phyloP scores from a whole-genome alignment of 2,113 vertebrate genomes.

The Chionomys nivalis region DNA sequence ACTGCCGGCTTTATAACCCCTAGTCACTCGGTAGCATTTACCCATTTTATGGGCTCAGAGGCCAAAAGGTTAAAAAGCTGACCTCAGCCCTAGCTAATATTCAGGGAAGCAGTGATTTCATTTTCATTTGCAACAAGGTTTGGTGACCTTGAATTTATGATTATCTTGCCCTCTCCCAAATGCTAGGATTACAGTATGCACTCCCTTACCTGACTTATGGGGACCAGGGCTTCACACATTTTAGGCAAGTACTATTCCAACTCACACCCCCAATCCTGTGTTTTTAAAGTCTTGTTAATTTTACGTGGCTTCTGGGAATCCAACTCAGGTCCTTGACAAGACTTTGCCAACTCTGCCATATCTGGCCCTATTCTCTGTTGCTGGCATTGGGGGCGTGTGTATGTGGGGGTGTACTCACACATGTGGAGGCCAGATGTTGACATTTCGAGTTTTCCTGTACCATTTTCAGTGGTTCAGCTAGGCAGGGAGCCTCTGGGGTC shows the following conservation, averaged over 20 bases:
- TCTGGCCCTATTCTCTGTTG: background rate
- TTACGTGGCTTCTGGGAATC: background rate
- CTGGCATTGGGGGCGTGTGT: background rate
- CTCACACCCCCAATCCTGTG: background rate
- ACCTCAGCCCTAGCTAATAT: background rate
- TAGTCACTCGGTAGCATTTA: background rate
- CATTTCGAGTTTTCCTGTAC: background rate
- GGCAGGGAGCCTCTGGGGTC: background rate
- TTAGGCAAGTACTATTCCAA: background rate
- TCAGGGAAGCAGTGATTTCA: background rate
- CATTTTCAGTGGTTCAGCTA: background rate
- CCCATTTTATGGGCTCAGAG: background rate
- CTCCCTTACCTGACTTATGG: no score
- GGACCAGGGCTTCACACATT: background rate
- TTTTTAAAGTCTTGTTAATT: background rate
- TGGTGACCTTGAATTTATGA: background rate
- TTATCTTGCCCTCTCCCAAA: background rate
- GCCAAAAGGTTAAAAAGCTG: background rate
- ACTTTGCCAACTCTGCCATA: background rate
- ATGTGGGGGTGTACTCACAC: background rate
- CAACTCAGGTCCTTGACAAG: background rate
- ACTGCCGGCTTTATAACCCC: background rate
- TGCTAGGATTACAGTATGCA: no score
- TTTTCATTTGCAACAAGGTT: background rate
- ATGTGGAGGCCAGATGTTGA: background rate